A percentile compares a stretch with the other conserved stretches of the same genome.
phyloP scores from a whole-genome alignment of 1,140 invertebrate species.

The Caerostris darwini region DNA sequence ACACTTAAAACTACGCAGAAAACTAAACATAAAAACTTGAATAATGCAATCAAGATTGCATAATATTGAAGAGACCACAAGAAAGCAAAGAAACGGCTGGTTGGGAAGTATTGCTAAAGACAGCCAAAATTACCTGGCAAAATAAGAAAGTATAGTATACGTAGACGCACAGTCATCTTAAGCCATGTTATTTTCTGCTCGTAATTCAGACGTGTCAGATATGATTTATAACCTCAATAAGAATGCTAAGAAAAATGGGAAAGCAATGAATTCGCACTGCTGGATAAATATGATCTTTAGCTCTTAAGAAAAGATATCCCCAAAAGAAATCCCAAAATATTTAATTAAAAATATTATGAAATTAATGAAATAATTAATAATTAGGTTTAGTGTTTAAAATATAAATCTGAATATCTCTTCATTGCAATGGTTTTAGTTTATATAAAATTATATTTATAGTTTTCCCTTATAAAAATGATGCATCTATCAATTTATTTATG shows the following conservation, averaged over 20 bases:
- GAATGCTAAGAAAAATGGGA: conserved; percentile 3
- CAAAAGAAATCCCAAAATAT: neutral
- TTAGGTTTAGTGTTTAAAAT: neutral
- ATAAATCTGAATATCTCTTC: neutral
- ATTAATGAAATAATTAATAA: neutral
- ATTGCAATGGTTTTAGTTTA: neutral
- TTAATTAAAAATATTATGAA: neutral
- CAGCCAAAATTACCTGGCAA: neutral
- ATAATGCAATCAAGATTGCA: no score
- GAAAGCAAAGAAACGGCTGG: neutral
- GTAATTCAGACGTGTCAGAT: conserved; percentile 29
- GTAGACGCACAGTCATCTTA: neutral
- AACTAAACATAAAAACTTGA: no score
- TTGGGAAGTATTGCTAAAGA: neutral
- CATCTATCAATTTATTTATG: no score
- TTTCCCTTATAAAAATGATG: no score
- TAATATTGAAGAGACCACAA: no score
- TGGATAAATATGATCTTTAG: neutral
- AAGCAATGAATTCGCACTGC: conserved; percentile 13
- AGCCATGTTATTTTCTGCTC: conserved; percentile 10
- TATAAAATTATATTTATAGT: neutral
- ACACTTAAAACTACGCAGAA: no score
- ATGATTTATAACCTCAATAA: conserved; percentile 40
- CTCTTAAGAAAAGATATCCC: neutral
- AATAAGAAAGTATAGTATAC: conserved; percentile 9